Evolutionary conservation across 2,113 vertebrate species (phyloP).

Genomic region (Nipponia nippon): DNA sequence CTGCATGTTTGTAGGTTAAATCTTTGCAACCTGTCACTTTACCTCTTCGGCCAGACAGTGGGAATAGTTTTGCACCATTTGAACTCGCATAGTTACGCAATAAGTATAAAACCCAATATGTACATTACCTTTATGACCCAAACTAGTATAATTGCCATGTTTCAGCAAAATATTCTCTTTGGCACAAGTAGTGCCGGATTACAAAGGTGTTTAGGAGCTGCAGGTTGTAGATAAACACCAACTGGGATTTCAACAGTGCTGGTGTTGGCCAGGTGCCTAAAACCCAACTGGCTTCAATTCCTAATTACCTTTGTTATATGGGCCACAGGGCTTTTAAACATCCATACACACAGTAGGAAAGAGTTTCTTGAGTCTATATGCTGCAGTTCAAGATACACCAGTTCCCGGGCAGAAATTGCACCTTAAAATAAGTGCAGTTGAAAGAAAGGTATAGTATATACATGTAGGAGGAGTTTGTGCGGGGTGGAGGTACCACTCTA

Average conservation of each 20-base stretch:
- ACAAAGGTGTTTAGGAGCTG: not conserved
- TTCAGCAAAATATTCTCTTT: not conserved
- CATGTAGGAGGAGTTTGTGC: not conserved
- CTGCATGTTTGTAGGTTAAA: not conserved
- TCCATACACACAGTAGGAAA: not conserved
- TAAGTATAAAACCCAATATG: not conserved
- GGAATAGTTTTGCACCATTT: not conserved
- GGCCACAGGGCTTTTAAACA: not conserved
- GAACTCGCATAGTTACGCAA: not conserved
- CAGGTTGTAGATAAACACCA: not conserved
- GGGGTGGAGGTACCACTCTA: not conserved
- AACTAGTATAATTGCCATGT: not conserved
- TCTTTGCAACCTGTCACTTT: not conserved
- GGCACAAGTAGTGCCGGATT: not conserved
- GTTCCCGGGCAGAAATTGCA: not conserved
- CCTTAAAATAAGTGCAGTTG: not conserved
- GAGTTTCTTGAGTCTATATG: not conserved
- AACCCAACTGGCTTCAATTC: not conserved
- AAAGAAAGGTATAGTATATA: not conserved
- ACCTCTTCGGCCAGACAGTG: not conserved
- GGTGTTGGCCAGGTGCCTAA: not conserved
- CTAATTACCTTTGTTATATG: not conserved
- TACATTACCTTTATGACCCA: not conserved
- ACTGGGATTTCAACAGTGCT: not conserved
- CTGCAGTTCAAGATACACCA: not conserved